Base-by-base conservation (phyloP, 2,113 vertebrate species). In the Paedocypris sp. region DNA sequence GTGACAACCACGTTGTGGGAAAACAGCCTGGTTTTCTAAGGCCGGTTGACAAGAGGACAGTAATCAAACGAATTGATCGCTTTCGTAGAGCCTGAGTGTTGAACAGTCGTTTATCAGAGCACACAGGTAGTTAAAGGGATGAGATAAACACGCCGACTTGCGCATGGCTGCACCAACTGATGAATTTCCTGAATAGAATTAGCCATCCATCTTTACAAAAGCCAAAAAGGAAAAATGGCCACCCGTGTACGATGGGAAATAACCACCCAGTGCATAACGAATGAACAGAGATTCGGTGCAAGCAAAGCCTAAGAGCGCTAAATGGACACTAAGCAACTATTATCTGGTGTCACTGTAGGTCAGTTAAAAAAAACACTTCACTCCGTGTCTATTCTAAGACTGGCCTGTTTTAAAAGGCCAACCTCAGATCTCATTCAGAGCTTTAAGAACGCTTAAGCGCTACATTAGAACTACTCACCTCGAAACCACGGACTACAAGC, bases 11-110 rank as follows among this genome's bases (percentile, higher is more conserved):
- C n/a, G n/a, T n/a, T n/a, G n/a, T n/a, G n/a, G n/a, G n/a, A n/a
- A n/a, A n/a, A n/a, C n/a, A n/a, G n/a, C n/a, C n/a, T n/a, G n/a
- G n/a, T n/a, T n/a, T n/a, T n/a, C n/a, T n/a, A n/a, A 15, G 45
- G 23, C 53, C 67, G 64, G 62, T 46, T 69, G 70, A 64, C 60
- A 33, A 56, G 64, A 62, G 60, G 51, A 51, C 2, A 23, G 59
- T 71, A 74, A 80, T 85, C 78, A 81, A 80, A 83, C 73, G 57
- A 76, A 84, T 81, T 66, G 81, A 83, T 65, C 61, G 60, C 60
- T 76, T 76, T 80, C 76, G 73, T 75, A 56, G 62, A 69, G 72
- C 23, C 62, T 73, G 58, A 64, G 51, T 60, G 68, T 68, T 60
- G 60, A 38, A 60, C 61, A 29, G 35, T 16, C 67, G 77, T 73